Evolutionary conservation across 2,888 invertebrate species (phyloP).

Genomic region (Leptopilina drosophilae): DNA sequence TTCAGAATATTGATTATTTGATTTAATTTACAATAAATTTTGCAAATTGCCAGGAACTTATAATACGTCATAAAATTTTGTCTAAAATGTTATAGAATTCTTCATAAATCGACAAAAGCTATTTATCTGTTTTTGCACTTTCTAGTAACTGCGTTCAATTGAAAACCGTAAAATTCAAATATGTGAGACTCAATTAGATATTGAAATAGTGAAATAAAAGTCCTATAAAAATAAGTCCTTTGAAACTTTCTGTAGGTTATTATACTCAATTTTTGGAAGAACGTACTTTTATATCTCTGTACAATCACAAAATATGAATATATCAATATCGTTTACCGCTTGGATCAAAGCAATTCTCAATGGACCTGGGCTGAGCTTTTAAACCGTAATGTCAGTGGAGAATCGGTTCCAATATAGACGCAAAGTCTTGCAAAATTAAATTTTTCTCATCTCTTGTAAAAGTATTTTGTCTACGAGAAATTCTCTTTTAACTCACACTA

Average conservation of each 20-base stretch:
- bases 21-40: too few relatives aligned
- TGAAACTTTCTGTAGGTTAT: not conserved
- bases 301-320: constrained; percentile 29
- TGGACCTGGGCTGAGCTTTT: constrained; percentile 19
- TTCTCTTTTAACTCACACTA: not conserved
- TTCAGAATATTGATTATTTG: too few relatives aligned
- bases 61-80: too few relatives aligned
- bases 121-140: too few relatives aligned
- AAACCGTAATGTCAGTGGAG: constrained; percentile 10
- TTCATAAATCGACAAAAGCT: too few relatives aligned
- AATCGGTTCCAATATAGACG: constrained; percentile 18
- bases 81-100: too few relatives aligned
- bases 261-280: constrained; percentile 1
- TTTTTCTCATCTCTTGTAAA: constrained; percentile 5
- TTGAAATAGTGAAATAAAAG: not conserved
- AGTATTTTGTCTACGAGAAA: constrained; percentile 5
- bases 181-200: constrained; percentile 47
- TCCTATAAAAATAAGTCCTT: not conserved
- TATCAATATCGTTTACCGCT: constrained; percentile 20
- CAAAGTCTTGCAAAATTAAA: constrained; percentile 26
- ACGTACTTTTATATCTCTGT: not conserved
- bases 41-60: too few relatives aligned
- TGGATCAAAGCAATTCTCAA: constrained; percentile 33
- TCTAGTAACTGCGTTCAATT: too few relatives aligned
- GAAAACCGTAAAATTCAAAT: constrained; percentile 3